Evolutionary conservation across 2,113 vertebrate species (phyloP), one percentile per base, ranked within the genome.

Genomic region (Haemorhous mexicanus): DNA sequence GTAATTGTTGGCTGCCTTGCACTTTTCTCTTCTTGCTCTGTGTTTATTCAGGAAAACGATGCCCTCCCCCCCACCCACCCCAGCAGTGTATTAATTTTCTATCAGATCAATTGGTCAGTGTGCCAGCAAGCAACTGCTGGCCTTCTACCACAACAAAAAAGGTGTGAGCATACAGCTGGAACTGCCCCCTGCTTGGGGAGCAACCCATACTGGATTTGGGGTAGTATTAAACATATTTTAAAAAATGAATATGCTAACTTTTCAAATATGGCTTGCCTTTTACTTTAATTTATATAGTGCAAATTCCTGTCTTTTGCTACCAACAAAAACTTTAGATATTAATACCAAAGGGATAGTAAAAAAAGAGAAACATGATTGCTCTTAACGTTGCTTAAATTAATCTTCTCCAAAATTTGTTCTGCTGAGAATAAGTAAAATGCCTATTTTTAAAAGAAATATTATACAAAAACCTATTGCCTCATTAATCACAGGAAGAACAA

Each of bases 31-130:
- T 61, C 19, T 37, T 84, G 37, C 15, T 55, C 62, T 79, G 62
- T 4, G 41, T 18, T 75, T 26, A 5, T 21, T 59, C 32, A 76
- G 21, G 5, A 67, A 69, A n/a, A 52, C 24, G 11, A 46, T 37
- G 32, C 9, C 10, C 15, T 33, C 17, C 2, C 7, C 8, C 1
- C 24, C 5, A 5, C 8, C 13, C 10, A 24, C 5, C 6, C 7
- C 53, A 56, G 21, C 6, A 21, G 13, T 12, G 18, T 9, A 22
- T 19, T 35, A 10, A 20, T 49, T 61, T 62, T 72, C 16, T 7
- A 58, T 49, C 21, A 49, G 4, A 79, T 13, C 28, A 41, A 52
- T 1, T 24, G 12, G 20, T 44, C 47, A 61, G 1, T 7, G 6
- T 56, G 46, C 23, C 44, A 69, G 55, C 10, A 74, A 47, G 50